phyloP scores from a whole-genome alignment of 2,113 vertebrate species.

The Spea bombifrons region DNA sequence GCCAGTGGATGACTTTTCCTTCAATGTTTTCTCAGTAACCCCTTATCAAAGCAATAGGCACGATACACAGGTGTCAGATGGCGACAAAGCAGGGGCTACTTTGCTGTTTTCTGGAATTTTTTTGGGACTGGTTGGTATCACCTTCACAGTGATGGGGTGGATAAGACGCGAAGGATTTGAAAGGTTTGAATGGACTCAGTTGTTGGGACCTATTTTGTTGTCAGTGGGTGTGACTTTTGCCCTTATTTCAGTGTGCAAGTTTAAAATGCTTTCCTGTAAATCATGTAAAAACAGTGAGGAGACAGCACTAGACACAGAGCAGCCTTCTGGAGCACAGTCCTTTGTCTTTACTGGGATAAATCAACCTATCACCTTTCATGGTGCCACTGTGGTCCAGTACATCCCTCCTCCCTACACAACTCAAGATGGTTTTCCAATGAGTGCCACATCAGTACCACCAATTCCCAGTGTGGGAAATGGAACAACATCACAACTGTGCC shows the following conservation, averaged over 20 bases:
- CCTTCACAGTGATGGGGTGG: slow-evolving; percentile 78
- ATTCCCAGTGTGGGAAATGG: slow-evolving; percentile 44
- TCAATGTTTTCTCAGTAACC: slow-evolving; percentile 65
- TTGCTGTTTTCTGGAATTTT: slow-evolving; percentile 78
- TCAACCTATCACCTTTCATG: slow-evolving; percentile 71
- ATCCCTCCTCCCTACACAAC: slow-evolving; percentile 64
- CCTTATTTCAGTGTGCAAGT: slow-evolving; percentile 76
- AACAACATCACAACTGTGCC: slow-evolving; percentile 9
- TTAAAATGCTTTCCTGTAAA: slow-evolving; percentile 69
- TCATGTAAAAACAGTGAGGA: slow-evolving; percentile 63
- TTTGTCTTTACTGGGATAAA: slow-evolving; percentile 74
- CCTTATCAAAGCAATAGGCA: slow-evolving; percentile 57
- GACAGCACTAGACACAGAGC: slow-evolving; percentile 53
- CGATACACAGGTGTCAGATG: slow-evolving; percentile 65
- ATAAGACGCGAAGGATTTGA: slow-evolving; percentile 59
- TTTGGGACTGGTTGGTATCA: slow-evolving; percentile 72
- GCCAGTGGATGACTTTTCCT: slow-evolving; percentile 59
- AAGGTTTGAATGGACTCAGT: slow-evolving; percentile 73
- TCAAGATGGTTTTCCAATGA: slow-evolving; percentile 54
- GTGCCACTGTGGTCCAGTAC: slow-evolving; percentile 68
- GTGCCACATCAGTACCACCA: slow-evolving; percentile 46
- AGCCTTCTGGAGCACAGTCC: slow-evolving; percentile 56
- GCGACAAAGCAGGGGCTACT: slow-evolving; percentile 71
- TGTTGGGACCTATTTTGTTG: slow-evolving; percentile 79
- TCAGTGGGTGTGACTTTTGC: slow-evolving; percentile 75